phyloP scores from a whole-genome alignment of 1,140 invertebrate species.

The Philopotamus ludificatus region DNA sequence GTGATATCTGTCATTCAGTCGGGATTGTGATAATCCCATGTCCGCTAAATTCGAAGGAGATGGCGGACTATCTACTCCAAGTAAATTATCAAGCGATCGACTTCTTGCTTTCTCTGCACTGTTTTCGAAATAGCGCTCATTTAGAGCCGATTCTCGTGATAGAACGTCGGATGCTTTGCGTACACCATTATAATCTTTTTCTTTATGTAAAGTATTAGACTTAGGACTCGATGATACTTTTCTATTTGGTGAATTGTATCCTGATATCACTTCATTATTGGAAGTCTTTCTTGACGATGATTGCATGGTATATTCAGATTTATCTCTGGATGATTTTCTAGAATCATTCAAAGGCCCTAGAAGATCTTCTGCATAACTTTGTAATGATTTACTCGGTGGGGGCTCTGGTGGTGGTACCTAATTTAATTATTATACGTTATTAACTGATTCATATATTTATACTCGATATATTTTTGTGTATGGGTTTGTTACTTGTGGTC shows the following conservation, averaged over 20 bases:
- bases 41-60: conserved; percentile 62
- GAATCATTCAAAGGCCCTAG: conserved; percentile 42
- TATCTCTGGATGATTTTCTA: conserved; percentile 48
- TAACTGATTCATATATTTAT: neutral
- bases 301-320: conserved; percentile 42
- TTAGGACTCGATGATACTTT: conserved; percentile 38
- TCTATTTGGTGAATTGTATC: conserved; percentile 37
- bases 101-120: conserved; percentile 72
- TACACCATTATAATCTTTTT: conserved; percentile 49
- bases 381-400: conserved; percentile 44
- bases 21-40: conserved; percentile 77
- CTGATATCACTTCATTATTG: conserved; percentile 39
- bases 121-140: conserved; percentile 85
- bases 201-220: conserved; percentile 37
- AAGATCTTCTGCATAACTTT: conserved; percentile 39
- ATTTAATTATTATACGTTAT: neutral
- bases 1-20: conserved; percentile 83
- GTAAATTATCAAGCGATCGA: conserved; percentile 78
- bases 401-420: conserved; percentile 52
- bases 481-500: conserved; percentile 49
- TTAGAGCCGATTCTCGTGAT: conserved; percentile 80
- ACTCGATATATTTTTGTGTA: too few relatives aligned
- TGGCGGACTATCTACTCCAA: conserved; percentile 55
- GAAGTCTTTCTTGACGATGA: conserved; percentile 40
- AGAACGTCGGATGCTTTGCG: conserved; percentile 74